phyloP scores from a whole-genome alignment of 35 echinoderm and acorn worm genomes.

The Chiridota heheva region DNA sequence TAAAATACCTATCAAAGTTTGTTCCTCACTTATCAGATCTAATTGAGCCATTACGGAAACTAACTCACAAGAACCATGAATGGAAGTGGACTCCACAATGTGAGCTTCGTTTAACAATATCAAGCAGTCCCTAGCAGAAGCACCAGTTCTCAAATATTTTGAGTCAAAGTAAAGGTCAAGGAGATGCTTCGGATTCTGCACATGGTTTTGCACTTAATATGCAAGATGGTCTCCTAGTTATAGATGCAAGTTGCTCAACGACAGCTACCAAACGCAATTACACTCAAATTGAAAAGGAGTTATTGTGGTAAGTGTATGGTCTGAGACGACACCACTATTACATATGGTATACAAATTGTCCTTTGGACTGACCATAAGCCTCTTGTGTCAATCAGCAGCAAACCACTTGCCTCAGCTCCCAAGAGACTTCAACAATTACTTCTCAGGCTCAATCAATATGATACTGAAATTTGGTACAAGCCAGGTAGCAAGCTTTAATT shows the following conservation, averaged over 20 bases:
- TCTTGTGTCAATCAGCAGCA: constrained; percentile 28
- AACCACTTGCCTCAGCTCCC: constrained; percentile 51
- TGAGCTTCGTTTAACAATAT: constrained; percentile 33
- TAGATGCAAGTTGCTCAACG: constrained; percentile 48
- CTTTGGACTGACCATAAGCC: constrained; percentile 77
- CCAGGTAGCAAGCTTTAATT: constrained; percentile 26
- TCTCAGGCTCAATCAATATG: constrained; percentile 57
- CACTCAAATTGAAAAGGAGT: constrained; percentile 68
- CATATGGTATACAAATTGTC: constrained; percentile 48
- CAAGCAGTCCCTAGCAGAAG: constrained; percentile 16
- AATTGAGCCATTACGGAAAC: constrained; percentile 60
- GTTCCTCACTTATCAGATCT: constrained; percentile 34
- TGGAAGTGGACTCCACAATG: constrained; percentile 47
- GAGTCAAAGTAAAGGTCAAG: constrained; percentile 66
- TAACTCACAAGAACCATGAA: constrained; percentile 57
- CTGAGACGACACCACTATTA: constrained; percentile 54
- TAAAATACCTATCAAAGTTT: constrained; percentile 69
- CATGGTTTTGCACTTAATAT: constrained; percentile 50
- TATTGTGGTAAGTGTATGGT: constrained; percentile 53
- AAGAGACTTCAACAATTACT: constrained; percentile 46
- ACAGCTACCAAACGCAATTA: constrained; percentile 42
- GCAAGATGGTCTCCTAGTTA: constrained; percentile 52
- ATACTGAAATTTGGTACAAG: background rate
- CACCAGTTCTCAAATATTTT: constrained; percentile 71
- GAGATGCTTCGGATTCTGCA: constrained; percentile 56